Percentiles rank a stretch among this genome's conserved stretches.
These are phyloP conservation scores for Calonectris borealis DNA, from an alignment of 2,113 vertebrate species.

Conservation along the genomic window DNA sequence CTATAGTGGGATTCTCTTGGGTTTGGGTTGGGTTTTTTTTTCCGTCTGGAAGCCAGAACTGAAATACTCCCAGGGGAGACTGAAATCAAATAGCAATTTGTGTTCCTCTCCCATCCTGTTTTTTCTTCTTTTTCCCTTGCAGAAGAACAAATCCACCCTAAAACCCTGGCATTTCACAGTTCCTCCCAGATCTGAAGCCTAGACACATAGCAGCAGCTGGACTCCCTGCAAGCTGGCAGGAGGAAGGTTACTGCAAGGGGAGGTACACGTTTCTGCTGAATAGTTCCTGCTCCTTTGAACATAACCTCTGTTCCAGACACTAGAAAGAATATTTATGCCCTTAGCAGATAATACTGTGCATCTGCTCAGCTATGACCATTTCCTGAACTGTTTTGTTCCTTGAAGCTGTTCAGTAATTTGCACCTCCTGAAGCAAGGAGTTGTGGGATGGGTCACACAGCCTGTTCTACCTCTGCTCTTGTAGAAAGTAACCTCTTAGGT, in stretches of 20 bases:
- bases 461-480: neutral
- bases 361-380: neutral
- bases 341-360: neutral
- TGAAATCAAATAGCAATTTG: slow-evolving; percentile 33
- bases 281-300: slow-evolving; percentile 6
- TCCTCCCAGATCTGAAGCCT: neutral
- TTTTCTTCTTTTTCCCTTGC: slow-evolving; percentile 33
- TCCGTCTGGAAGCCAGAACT: neutral
- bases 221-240: neutral
- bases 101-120: slow-evolving; percentile 22
- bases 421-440: neutral
- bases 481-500: neutral
- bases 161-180: slow-evolving; percentile 18
- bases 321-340: neutral
- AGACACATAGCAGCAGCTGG: slow-evolving; percentile 22
- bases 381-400: neutral
- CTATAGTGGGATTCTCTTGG: neutral
- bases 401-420: neutral
- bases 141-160: slow-evolving; percentile 27
- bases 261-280: slow-evolving; percentile 14
- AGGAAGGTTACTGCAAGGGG: neutral
- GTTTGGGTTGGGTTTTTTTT: neutral
- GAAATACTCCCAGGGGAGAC: slow-evolving; percentile 3
- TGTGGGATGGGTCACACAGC: neutral
- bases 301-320: neutral